Evolutionary conservation across 1,140 invertebrate species (phyloP).

Genomic region (Elymnias hypermnestra): DNA sequence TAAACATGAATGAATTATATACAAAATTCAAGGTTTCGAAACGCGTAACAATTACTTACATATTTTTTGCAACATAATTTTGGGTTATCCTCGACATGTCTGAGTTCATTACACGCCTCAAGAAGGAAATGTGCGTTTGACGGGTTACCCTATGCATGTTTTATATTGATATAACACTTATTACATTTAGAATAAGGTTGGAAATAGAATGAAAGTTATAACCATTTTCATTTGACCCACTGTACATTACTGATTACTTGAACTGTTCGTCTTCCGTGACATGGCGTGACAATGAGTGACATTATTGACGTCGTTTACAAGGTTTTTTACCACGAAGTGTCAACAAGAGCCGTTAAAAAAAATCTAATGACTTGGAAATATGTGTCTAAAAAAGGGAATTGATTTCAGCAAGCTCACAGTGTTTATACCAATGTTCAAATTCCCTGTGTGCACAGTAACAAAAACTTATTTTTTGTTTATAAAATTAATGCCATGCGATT

Average conservation of each 20-base stretch:
- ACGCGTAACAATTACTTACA: neutral
- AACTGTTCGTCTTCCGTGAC: neutral
- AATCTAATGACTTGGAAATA: too few relatives aligned
- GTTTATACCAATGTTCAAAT: too few relatives aligned
- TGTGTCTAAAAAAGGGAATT: too few relatives aligned
- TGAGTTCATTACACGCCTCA: neutral
- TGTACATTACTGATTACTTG: neutral
- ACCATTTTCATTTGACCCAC: neutral
- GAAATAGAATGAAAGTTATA: too few relatives aligned
- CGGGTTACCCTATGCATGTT: neutral
- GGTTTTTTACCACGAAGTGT: neutral
- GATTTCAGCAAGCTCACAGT: too few relatives aligned
- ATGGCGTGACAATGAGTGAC: neutral
- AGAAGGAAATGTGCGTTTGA: neutral
- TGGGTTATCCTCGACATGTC: neutral
- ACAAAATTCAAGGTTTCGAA: neutral
- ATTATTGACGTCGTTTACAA: neutral
- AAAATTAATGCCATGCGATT: too few relatives aligned
- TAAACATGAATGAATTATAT: too few relatives aligned
- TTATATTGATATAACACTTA: neutral
- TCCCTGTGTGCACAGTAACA: too few relatives aligned
- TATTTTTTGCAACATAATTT: neutral
- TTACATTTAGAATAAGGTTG: too few relatives aligned
- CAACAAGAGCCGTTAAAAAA: neutral
- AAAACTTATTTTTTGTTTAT: too few relatives aligned